Evolutionary conservation across 2,113 vertebrate species (phyloP).

Genomic region (Micromys minutus): DNA sequence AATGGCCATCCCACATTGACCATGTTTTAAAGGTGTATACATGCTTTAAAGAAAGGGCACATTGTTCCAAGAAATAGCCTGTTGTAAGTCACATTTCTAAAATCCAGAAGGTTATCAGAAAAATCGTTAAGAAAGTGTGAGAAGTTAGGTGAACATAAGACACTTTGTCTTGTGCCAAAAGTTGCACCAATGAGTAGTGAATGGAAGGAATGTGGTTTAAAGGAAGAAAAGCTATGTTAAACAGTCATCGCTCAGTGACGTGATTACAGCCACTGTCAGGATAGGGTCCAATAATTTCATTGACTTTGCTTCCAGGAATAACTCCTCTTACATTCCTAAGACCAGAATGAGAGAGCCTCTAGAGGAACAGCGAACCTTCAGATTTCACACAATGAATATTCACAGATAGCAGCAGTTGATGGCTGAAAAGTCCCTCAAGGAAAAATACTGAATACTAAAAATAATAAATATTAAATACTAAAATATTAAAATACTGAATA

Average conservation of each 20-base stretch:
- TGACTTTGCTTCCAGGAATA: slow-evolving; percentile 54
- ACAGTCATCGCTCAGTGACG: neutral
- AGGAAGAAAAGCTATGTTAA: slow-evolving; percentile 50
- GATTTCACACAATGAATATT: slow-evolving; percentile 48
- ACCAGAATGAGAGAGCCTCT: slow-evolving; percentile 38
- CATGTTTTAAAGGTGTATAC: neutral
- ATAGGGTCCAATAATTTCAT: slow-evolving; percentile 54
- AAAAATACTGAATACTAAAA: no score
- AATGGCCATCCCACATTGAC: no score
- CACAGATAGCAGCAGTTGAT: neutral
- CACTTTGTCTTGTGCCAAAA: slow-evolving; percentile 56
- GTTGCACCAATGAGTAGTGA: slow-evolving; percentile 69
- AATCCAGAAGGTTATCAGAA: slow-evolving; percentile 70
- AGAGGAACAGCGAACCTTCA: slow-evolving; percentile 43
- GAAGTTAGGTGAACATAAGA: slow-evolving; percentile 67
- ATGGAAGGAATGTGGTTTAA: slow-evolving; percentile 71
- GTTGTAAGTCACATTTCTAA: slow-evolving; percentile 58
- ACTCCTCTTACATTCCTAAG: slow-evolving; percentile 32
- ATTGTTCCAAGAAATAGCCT: slow-evolving; percentile 64
- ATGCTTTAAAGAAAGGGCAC: neutral
- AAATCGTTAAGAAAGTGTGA: slow-evolving; percentile 62
- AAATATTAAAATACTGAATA: no score
- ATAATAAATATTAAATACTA: no score
- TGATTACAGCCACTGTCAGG: neutral
- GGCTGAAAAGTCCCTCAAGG: slow-evolving; percentile 55